A percentile compares a stretch with the other conserved stretches of the same genome.
phyloP scores from a whole-genome alignment of 2,113 vertebrate genomes.

The Baryphthengus martii region DNA sequence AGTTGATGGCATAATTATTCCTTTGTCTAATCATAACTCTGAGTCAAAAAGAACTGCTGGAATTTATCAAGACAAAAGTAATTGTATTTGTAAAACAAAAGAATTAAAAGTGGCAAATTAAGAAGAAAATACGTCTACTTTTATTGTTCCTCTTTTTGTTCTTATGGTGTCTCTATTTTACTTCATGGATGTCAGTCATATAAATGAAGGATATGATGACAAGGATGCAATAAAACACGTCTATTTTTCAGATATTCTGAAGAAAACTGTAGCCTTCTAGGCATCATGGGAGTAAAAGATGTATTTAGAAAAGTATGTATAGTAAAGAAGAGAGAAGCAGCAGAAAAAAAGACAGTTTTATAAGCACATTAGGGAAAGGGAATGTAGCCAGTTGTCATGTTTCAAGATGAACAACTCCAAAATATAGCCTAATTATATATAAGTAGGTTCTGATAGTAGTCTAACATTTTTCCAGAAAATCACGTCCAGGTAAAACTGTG shows the following conservation, averaged over 20 bases:
- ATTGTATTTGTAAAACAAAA: background rate
- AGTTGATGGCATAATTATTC: background rate
- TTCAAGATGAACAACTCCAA: background rate
- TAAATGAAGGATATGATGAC: background rate
- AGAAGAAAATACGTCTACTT: background rate
- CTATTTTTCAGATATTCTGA: background rate
- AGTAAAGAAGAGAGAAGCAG: background rate
- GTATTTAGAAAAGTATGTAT: background rate
- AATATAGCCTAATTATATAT: background rate
- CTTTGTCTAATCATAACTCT: background rate
- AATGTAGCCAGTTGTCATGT: background rate
- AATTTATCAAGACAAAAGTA: background rate
- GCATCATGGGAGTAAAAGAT: background rate
- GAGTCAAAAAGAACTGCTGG: background rate
- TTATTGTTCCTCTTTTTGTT: background rate
- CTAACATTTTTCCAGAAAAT: background rate
- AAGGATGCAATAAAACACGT: background rate
- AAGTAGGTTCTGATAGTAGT: background rate
- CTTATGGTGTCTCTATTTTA: background rate
- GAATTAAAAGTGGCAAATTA: background rate
- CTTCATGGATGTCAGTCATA: background rate
- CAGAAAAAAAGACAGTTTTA: background rate
- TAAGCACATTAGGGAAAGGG: background rate
- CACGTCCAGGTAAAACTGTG: background rate
- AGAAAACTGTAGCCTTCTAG: background rate